Evolutionary conservation across 2,888 invertebrate species (phyloP), one percentile per base, ranked within the genome.

Genomic region (Coleophora flavipennella): DNA sequence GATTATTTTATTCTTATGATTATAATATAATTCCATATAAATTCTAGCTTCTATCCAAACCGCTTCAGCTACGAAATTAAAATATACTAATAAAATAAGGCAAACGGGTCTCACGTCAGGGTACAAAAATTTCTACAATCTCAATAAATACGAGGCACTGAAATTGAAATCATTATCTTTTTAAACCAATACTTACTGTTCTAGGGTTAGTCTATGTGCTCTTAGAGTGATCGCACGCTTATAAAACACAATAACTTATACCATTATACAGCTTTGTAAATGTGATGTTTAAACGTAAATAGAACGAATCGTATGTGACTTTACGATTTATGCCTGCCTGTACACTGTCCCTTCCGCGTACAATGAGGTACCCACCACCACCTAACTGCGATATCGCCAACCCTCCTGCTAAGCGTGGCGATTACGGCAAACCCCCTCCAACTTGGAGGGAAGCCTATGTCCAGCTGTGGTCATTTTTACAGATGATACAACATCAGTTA

Each of bases 81-180:
- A 60, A 57, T 62, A 46, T 67, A 57, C 79, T 80, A 79, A 73
- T 69, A 79, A 81, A 81, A 83, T 84, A 84, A 84, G 83, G 81
- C 83, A 75, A 72, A 77, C 50, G 67, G 77, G 67, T 69, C 45
- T 68, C 54, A 61, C 40, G 77, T 81, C 81, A 81, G 81, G 83
- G 83, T 80, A 58, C 59, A 75, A 81, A 77, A 76, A 76, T 69
- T 69, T 62, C 62, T 58, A 25, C 26, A 35, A 26, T 69, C 55
- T 59, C 41, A 57, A 54, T 59, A 60, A 66, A 66, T 64, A 62
- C 68, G 67, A 81, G 81, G 80, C 81, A 81, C 81, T 79, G 62
- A 75, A 78, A 80, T 79, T 72, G 67, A 77, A 74, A 75, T 46
- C 46, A 73, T 69, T 69, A 48, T 44, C 45, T 46, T 53, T 49